Evolutionary conservation across 2,113 vertebrate genomes (phyloP), one percentile per base, ranked within the genome.

Genomic region (Peromyscus californicus): DNA sequence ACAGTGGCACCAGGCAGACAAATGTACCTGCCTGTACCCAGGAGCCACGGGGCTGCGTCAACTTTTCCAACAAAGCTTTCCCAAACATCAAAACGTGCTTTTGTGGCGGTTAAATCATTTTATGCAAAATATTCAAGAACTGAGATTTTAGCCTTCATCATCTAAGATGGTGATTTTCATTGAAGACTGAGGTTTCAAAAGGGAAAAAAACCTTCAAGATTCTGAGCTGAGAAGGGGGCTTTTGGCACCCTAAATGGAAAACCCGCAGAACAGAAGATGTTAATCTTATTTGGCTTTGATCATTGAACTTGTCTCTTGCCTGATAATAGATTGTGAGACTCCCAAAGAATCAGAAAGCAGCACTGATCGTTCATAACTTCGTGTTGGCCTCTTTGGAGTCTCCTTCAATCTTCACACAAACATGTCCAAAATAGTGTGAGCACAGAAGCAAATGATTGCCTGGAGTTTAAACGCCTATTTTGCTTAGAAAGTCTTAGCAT

Each of bases 391-490:
- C 93, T 57, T 89, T 83, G 82, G 67, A 86, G 51, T 91, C 79
- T 92, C 57, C 54, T 94, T 48, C 51, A 89, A 0, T 82, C 92
- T 97, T 95, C 65, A 94, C 93, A 93, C n/a, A 90, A 89, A 89
- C 83, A 57, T 10, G 33, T 80, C 82, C 13, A 89, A 51, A 86
- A 42, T 11, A 85, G 33, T 51, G 13, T 39, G 26, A 97, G 4
- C 33, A 78, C 91, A 85, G 54, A 87, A 59, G 59, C 75, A 84
- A 98, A 61, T 26, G 31, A 88, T 88, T 86, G 45, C 51, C 86
- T 97, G 65, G 94, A 76, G 17, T 92, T 97, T 92, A 76, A 75
- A 42, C 89, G 96, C 70, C 86, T 86, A 2, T 94, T 96, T 96
- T 95, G 88, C 82, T 93, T 72, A 70, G 83, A 97, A 92, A 93